phyloP scores from a whole-genome alignment of 2,113 vertebrate species.

The Motacilla tschutschensis region DNA sequence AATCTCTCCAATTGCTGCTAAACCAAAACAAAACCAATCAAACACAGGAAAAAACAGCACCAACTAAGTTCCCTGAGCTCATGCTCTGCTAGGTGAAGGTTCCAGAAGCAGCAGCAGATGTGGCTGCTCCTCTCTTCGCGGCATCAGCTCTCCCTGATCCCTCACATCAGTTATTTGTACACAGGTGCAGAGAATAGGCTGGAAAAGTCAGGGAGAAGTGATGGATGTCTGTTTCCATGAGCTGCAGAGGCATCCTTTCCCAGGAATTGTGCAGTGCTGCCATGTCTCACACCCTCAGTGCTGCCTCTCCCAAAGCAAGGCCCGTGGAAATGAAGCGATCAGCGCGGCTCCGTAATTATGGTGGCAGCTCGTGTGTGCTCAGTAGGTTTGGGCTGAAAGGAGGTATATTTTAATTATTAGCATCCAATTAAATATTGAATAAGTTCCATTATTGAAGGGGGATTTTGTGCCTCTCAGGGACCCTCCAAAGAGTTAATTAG shows the following conservation, averaged over 20 bases:
- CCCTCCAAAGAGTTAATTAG: slow-evolving; percentile 48
- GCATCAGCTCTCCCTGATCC: neutral
- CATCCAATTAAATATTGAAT: slow-evolving; percentile 57
- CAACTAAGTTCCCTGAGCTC: neutral
- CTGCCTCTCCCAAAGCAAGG: neutral
- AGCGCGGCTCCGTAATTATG: neutral
- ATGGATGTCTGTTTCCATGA: neutral
- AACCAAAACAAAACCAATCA: neutral
- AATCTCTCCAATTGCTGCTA: neutral
- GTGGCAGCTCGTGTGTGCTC: slow-evolving; percentile 5
- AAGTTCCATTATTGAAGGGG: slow-evolving; percentile 43
- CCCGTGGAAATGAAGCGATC: neutral
- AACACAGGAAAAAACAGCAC: neutral
- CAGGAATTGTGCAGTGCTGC: neutral
- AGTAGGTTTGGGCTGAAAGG: slow-evolving; percentile 16
- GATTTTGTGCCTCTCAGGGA: slow-evolving; percentile 30
- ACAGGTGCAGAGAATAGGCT: neutral
- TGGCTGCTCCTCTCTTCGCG: neutral
- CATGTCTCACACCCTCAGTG: neutral
- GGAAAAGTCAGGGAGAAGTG: neutral
- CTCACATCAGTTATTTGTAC: neutral
- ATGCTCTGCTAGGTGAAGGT: neutral
- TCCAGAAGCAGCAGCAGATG: neutral
- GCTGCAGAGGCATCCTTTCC: neutral
- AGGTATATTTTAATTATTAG: slow-evolving; percentile 62